Conservation (phyloP, 2,888 invertebrate genomes). For the Eubasilissa splendida region DNA sequence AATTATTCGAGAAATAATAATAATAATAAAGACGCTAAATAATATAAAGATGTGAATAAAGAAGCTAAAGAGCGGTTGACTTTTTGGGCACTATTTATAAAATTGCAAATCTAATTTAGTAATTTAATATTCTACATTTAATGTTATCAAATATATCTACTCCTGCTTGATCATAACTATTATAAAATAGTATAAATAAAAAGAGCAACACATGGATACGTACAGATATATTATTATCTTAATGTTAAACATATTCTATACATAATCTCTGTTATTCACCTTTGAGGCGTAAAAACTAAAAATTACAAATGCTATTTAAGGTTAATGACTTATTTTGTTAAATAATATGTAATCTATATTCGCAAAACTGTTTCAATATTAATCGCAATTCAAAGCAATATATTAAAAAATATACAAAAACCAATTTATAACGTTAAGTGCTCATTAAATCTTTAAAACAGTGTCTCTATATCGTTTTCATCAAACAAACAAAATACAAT, state of each 20-base stretch:
- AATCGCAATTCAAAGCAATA: constrained; percentile 39
- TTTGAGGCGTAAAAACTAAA: constrained; percentile 52
- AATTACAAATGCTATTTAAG: constrained; percentile 56
- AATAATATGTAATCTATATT: constrained; percentile 37
- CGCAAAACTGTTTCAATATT: constrained; percentile 32
- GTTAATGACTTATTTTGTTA: constrained; percentile 58
- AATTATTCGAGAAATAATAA: no score
- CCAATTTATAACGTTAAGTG: constrained; percentile 15
- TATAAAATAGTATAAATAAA: constrained; percentile 12
- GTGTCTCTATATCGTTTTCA: no score
- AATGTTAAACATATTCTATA: constrained; percentile 47
- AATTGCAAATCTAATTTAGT: no score
- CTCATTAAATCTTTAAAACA: no score
- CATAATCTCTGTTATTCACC: constrained; percentile 54
- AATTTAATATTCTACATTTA: no score
- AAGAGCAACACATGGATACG: constrained; percentile 10
- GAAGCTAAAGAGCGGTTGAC: no score
- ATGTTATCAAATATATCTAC: no score
- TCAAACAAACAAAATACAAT: not conserved
- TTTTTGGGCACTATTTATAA: no score
- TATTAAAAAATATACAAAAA: constrained; percentile 38
- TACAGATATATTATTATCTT: constrained; percentile 36
- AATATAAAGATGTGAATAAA: no score
- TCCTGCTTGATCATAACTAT: not conserved
- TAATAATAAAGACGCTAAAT: no score